Percentiles rank a stretch among this genome's conserved stretches.
Conservation (phyloP, 2,113 vertebrate species). For the Dromas ardeola region DNA sequence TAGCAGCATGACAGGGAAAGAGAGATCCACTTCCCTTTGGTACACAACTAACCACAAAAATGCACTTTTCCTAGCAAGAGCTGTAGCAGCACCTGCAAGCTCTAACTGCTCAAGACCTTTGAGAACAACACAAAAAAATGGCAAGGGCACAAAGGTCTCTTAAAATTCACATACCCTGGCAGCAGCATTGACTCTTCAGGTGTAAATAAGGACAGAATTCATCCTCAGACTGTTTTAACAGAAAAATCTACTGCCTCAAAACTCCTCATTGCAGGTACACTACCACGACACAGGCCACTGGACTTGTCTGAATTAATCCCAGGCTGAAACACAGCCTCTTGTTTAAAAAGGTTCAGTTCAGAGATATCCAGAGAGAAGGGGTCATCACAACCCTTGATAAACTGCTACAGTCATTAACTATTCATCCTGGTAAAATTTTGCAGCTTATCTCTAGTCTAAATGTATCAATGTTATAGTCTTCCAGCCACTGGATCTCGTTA, state of each 20-base stretch:
- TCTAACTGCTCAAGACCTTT: background rate
- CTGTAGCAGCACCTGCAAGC: background rate
- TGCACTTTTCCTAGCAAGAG: background rate
- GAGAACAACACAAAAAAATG: background rate
- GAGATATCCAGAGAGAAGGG: background rate
- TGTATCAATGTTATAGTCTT: background rate
- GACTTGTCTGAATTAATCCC: background rate
- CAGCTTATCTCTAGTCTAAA: constrained; percentile 49
- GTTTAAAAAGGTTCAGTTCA: background rate
- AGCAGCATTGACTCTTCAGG: background rate
- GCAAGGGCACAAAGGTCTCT: background rate
- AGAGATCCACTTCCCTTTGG: background rate
- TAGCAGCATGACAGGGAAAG: background rate
- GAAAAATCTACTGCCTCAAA: background rate
- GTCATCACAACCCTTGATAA: constrained; percentile 18
- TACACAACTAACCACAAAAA: background rate
- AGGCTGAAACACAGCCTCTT: background rate
- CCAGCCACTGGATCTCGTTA: constrained; percentile 26
- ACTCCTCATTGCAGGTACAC: background rate
- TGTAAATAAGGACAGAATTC: background rate
- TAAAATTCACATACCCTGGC: background rate
- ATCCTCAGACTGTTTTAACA: background rate
- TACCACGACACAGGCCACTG: background rate
- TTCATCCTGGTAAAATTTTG: constrained; percentile 35
- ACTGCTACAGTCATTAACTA: constrained; percentile 25